phyloP scores from a whole-genome alignment of 2,888 invertebrate species.

The Ischnus inquisitorius region DNA sequence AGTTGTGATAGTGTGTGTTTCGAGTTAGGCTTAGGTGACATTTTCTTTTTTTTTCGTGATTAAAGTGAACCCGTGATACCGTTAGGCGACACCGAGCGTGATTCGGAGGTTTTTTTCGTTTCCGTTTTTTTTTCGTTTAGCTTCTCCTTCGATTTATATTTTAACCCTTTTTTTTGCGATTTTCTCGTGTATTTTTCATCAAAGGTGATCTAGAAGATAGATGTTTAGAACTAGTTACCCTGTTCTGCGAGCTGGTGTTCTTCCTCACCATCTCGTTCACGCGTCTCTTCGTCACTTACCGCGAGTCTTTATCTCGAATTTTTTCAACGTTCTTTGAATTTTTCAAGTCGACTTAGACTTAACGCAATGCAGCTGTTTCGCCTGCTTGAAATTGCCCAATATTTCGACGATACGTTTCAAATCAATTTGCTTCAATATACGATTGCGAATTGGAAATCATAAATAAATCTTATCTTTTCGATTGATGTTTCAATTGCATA shows the following conservation, averaged over 20 bases:
- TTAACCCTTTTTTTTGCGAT: slow-evolving; percentile 43
- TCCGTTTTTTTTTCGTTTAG: slow-evolving; percentile 37
- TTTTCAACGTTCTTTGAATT: background rate
- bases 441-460: slow-evolving; percentile 19
- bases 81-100: slow-evolving; percentile 79
- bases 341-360: background rate
- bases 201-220: slow-evolving; percentile 80
- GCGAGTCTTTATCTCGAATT: slow-evolving; percentile 6
- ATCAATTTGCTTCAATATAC: no score
- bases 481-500: no score
- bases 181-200: slow-evolving; percentile 55
- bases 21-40: slow-evolving; percentile 52
- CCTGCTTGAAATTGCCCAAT: no score
- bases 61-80: slow-evolving; percentile 79
- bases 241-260: slow-evolving; percentile 81
- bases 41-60: slow-evolving; percentile 74
- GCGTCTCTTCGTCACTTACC: slow-evolving; percentile 33
- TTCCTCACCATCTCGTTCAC: slow-evolving; percentile 74
- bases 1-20: slow-evolving; percentile 80
- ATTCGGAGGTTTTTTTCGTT: slow-evolving; percentile 70
- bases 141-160: slow-evolving; percentile 36
- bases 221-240: slow-evolving; percentile 84
- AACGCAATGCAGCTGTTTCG: background rate
- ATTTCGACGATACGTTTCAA: no score
- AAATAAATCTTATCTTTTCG: no score